Percentiles rank a stretch among this genome's conserved stretches.
Evolutionary conservation across 2,113 vertebrate genomes (phyloP).

Genomic region (Dasypus novemcinctus): DNA sequence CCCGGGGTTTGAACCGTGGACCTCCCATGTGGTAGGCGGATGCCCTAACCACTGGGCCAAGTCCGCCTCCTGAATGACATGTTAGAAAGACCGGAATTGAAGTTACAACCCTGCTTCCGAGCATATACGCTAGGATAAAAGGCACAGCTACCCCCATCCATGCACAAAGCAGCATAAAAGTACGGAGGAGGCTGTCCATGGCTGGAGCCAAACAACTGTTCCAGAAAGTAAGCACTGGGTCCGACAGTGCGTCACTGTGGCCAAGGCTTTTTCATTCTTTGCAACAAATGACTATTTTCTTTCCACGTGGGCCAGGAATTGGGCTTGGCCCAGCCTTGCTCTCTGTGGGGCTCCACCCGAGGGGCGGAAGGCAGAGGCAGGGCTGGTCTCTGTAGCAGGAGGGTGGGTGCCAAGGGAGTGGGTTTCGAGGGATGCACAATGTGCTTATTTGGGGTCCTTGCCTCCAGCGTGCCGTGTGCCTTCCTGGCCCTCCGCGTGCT

Average conservation of each 20-base stretch:
- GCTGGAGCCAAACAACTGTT: neutral
- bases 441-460: neutral
- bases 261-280: too few species aligned
- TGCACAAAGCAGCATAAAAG: neutral
- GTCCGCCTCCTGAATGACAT: neutral
- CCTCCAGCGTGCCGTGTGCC: neutral
- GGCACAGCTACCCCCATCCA: too few species aligned
- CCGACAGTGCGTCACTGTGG: neutral
- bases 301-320: too few species aligned
- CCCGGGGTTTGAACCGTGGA: too few species aligned
- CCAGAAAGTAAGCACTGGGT: neutral
- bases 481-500: neutral
- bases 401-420: neutral
- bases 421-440: neutral
- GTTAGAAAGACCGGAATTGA: neutral
- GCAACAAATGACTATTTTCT: too few species aligned
- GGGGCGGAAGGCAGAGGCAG: neutral
- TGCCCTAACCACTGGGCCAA: too few species aligned
- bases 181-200: fast-evolving
- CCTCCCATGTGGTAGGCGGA: too few species aligned
- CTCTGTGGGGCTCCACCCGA: fast-evolving
- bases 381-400: neutral
- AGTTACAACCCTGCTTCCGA: neutral
- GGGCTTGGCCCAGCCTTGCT: neutral
- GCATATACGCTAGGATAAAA: neutral